Conservation (phyloP, 2,888 invertebrate genomes). For the Tholera decimalis region DNA sequence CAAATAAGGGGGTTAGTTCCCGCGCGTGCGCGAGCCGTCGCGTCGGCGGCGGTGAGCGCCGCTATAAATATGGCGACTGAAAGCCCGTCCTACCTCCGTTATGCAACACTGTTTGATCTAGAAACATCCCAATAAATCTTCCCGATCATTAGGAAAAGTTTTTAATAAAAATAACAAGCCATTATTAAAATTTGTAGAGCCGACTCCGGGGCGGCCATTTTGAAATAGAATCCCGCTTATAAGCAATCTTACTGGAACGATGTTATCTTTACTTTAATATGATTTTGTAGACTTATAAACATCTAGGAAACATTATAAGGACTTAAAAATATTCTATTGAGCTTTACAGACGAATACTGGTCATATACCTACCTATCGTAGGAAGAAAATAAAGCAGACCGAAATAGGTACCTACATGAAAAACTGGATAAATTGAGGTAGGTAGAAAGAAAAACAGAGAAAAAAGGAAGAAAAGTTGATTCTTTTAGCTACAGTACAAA, state of each 20-base stretch:
- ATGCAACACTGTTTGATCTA: slow-evolving; percentile 83
- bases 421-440: neutral
- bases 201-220: slow-evolving; percentile 50
- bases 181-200: slow-evolving; percentile 55
- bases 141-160: slow-evolving; percentile 64
- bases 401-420: neutral
- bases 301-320: slow-evolving; percentile 41
- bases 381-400: neutral
- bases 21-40: slow-evolving; percentile 75
- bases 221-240: slow-evolving; percentile 59
- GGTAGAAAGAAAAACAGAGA: no score
- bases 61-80: slow-evolving; percentile 77
- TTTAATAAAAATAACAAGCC: slow-evolving; percentile 66
- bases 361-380: no score
- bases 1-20: slow-evolving; percentile 69
- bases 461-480: neutral
- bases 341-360: neutral
- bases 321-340: slow-evolving; percentile 37
- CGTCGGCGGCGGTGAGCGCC: slow-evolving; percentile 64
- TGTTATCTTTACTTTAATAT: slow-evolving; percentile 25
- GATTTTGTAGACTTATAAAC: slow-evolving; percentile 37
- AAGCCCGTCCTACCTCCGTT: slow-evolving; percentile 78
- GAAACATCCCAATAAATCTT: slow-evolving; percentile 78
- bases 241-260: slow-evolving; percentile 54
- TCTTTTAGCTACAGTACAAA: slow-evolving; percentile 8